Conservation (phyloP, 2,113 vertebrate species). For the Python bivittatus region DNA sequence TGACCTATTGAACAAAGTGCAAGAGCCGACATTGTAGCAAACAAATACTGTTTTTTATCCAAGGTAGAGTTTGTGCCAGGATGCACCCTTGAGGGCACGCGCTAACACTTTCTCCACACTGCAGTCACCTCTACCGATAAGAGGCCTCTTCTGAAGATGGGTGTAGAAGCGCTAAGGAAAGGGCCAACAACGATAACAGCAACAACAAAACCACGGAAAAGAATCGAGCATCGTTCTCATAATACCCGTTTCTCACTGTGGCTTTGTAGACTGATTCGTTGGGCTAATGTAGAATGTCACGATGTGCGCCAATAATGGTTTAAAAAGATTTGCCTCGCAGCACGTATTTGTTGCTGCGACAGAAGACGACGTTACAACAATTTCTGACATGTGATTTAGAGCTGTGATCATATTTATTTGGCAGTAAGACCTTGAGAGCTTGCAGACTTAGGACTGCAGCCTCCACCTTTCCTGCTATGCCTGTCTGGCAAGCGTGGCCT, state of each 20-base stretch:
- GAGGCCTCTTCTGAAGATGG: not conserved
- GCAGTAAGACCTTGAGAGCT: not conserved
- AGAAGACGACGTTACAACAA: not conserved
- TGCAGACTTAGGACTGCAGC: not conserved
- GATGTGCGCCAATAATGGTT: not conserved
- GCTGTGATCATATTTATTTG: not conserved
- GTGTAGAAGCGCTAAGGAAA: not conserved
- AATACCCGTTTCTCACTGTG: not conserved
- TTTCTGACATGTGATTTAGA: not conserved
- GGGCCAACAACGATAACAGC: too few species aligned
- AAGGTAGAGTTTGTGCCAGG: not conserved
- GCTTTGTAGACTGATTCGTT: not conserved
- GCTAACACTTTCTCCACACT: not conserved
- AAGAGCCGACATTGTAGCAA: not conserved
- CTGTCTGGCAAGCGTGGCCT: not conserved
- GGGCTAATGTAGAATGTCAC: not conserved
- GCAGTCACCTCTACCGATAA: not conserved
- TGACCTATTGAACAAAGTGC: not conserved
- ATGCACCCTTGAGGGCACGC: not conserved
- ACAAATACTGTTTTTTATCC: not conserved
- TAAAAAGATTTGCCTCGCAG: not conserved
- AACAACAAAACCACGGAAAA: too few species aligned
- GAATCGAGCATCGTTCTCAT: not conserved
- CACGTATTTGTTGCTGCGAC: not conserved
- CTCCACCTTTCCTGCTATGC: not conserved